phyloP scores from a whole-genome alignment of 2,113 vertebrate species.

The Cettia cetti region DNA sequence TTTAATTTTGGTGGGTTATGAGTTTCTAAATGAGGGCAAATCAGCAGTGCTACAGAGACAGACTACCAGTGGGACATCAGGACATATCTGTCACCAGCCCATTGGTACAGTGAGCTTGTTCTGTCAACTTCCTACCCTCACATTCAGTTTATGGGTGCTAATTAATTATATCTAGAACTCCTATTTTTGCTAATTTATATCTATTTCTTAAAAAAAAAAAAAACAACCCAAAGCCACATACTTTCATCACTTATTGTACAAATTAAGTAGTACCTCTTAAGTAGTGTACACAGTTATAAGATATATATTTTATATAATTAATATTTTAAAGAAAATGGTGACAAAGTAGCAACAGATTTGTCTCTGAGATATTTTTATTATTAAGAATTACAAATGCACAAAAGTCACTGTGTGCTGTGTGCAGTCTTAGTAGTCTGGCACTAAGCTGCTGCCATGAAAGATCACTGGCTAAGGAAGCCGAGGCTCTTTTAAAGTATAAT shows the following conservation, averaged over 20 bases:
- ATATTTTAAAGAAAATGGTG: background rate
- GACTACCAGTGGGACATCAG: background rate
- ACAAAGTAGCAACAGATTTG: background rate
- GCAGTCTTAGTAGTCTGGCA: background rate
- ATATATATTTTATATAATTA: background rate
- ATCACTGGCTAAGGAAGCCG: background rate
- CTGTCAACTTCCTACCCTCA: background rate
- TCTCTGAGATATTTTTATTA: background rate
- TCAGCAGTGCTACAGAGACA: background rate
- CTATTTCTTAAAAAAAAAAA: background rate
- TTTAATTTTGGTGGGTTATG: background rate
- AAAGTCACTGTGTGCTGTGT: background rate
- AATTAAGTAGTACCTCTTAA: background rate
- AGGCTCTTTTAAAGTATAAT: background rate
- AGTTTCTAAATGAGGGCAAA: background rate
- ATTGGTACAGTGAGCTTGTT: background rate
- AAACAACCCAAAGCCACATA: background rate
- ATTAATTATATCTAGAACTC: background rate
- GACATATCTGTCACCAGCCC: background rate
- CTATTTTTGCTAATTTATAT: background rate
- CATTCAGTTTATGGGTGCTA: background rate
- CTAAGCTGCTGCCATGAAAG: background rate
- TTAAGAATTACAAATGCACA: background rate
- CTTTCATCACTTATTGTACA: background rate
- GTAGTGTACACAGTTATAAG: background rate